These are phyloP conservation scores for Anolis sagrei DNA, from an alignment of 2,113 vertebrate species.

Conservation along the genomic window DNA sequence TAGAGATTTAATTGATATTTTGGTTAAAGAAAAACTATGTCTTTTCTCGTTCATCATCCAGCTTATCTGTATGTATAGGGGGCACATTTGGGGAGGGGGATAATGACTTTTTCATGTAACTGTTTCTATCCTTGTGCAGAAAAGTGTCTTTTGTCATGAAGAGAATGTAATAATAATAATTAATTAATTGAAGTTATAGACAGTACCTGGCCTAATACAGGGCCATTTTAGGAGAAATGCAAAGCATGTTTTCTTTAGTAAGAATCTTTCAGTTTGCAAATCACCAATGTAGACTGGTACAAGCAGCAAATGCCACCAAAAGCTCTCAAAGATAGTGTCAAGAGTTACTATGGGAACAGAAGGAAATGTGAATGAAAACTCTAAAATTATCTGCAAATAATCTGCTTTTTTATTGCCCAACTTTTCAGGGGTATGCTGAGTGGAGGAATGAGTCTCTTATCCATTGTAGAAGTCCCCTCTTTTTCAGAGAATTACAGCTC, in stretches of 20 bases:
- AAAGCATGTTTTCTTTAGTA: slow-evolving; percentile 26
- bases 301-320: background rate
- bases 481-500: background rate
- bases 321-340: background rate
- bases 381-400: slow-evolving; percentile 40
- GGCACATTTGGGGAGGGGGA: too few relatives aligned
- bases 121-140: background rate
- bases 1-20: background rate
- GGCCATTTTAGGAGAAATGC: slow-evolving; percentile 20
- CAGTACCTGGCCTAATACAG: background rate
- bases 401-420: slow-evolving; percentile 23
- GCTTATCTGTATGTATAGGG: background rate
- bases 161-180: background rate
- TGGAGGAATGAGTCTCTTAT: background rate
- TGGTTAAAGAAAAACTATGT: background rate
- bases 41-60: background rate
- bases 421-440: background rate
- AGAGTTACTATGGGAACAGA: slow-evolving; percentile 53
- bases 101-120: background rate
- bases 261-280: background rate
- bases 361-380: slow-evolving; percentile 49
- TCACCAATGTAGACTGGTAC: background rate
- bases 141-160: background rate
- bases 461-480: background rate
- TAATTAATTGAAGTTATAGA: background rate